Evolutionary conservation across 2,888 invertebrate species (phyloP), one percentile per base, ranked within the genome.

Genomic region (Chloromyia formosa): DNA sequence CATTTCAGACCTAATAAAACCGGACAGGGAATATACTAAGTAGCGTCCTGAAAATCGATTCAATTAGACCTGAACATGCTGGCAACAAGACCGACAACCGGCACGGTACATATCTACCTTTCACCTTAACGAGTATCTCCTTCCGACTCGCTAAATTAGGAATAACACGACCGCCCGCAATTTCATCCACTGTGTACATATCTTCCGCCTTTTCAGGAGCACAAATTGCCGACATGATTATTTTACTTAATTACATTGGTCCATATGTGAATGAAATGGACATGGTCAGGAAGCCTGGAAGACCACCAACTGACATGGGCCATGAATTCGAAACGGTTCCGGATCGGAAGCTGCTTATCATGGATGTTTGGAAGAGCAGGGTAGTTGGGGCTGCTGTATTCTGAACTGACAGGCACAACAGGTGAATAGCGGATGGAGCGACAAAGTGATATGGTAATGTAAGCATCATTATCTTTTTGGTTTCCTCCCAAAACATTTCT

Each of bases 181-280:
- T 61, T 61, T 35, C 40, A 49, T 61, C 7, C 27, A 7, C 2
- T 35, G 7, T 35, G 27, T 7, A 35, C 27, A 35, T 35, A 35
- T 7, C 7, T 7, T 35, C 27, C 27, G 27, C 7, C 7, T 35
- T 35, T 35, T 35, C 7, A 7, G 73, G n/a, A n/a, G 45, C 53
- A 68, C 68, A 58, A 74, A 74, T 74, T 74, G 74, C 58, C 74
- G 74, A 74, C 74, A 74, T 74, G 74, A 74, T 74, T 74, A 56
- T 64, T 74, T 64, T 56, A 73, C 73, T 45, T 61, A 73, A 73
- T 73, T 73, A 73, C 62, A 9, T 53, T 61, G 42, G 53, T 73
- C 53, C 49, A 20, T 61, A 16, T 40, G 66, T 10, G 45, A 27
- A 35, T 53, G 56, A 3, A 49, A 10, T 49, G 7, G 42, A n/a